Conservation (phyloP, 2,888 invertebrate species). For the Ormyrus rosae region DNA sequence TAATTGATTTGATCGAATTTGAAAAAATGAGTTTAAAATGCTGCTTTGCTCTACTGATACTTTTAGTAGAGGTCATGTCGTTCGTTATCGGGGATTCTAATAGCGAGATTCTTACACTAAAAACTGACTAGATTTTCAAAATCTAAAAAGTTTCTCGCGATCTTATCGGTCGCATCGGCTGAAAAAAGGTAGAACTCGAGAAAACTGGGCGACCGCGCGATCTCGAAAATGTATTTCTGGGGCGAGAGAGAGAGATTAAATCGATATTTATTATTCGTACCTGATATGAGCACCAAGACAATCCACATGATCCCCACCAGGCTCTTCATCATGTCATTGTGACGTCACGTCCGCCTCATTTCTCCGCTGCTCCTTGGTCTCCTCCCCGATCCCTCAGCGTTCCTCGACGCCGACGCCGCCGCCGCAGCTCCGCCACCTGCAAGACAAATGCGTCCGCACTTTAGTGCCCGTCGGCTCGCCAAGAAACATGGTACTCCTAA, state of each 20-base stretch:
- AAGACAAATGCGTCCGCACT: constrained; percentile 12
- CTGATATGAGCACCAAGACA: constrained; percentile 80
- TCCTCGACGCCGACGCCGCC: not conserved
- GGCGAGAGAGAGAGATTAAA: not conserved
- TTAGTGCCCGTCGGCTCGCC: not conserved
- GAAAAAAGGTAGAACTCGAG: no score
- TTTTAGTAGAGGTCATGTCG: no score
- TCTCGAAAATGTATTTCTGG: no score
- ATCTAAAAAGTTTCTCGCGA: not conserved
- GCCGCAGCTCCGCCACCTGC: constrained; percentile 17
- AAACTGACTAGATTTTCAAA: no score
- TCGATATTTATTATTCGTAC: constrained; percentile 66
- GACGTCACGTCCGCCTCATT: constrained; percentile 78
- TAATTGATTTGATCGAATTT: no score
- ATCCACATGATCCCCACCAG: constrained; percentile 81
- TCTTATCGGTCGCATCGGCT: not conserved
- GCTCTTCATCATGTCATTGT: constrained; percentile 79
- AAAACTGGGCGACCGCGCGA: no score
- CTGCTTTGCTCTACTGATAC: no score
- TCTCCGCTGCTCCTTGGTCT: constrained; percentile 66
- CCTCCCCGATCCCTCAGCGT: constrained; percentile 23
- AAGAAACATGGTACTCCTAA: no score
- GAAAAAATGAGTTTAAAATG: no score
- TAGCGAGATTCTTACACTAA: no score
- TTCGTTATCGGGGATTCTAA: no score